Base-by-base conservation (phyloP, 2,113 vertebrate genomes). In the Oryzias celebensis region DNA sequence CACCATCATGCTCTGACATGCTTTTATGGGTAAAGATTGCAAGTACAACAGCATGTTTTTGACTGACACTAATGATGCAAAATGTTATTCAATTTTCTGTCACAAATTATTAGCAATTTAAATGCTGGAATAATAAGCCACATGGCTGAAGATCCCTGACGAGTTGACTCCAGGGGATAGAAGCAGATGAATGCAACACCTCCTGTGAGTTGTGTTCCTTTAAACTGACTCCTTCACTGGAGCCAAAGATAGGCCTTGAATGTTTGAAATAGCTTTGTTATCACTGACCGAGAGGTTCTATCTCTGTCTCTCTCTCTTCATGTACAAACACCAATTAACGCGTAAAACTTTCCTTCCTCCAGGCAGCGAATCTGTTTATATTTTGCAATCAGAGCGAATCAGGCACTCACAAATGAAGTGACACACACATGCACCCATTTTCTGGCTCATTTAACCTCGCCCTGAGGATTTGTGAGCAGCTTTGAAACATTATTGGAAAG, bases 201-300 rank as follows among this genome's bases (percentile, higher is more conserved):
- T 36, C 36, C 10, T 73, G 43, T 58, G 22, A 31, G n/a, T 63
- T 60, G 43, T 23, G 31, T 51, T 43, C 47, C 18, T 22, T 58
- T 4, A 15, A 71, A 71, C 20, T 23, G 43, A 20, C 24, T 57
- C 10, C 24, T 60, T 62, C 62, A 51, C 47, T 20, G 76, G 73
- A 82, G 65, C 73, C 73, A 78, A 74, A 78, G 55, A 72, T 81
- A 71, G 65, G 22, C 65, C 66, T 64, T 53, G 72, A 74, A 70
- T 82, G 68, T 84, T 79, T 81, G 52, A 75, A 75, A 81, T 81
- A 67, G 62, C 68, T 16, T 28, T 4, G 20, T 61, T 78, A 76
- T 81, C 77, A 61, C 44, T 65, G 56, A 50, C 64, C 50, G 31
- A 58, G 77, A 83, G 78, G 8, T 36, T 2, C 36, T 82, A 20